Conservation (phyloP, 53 echinoderm and acorn worm genomes). For the Apostichopus leukothele region DNA sequence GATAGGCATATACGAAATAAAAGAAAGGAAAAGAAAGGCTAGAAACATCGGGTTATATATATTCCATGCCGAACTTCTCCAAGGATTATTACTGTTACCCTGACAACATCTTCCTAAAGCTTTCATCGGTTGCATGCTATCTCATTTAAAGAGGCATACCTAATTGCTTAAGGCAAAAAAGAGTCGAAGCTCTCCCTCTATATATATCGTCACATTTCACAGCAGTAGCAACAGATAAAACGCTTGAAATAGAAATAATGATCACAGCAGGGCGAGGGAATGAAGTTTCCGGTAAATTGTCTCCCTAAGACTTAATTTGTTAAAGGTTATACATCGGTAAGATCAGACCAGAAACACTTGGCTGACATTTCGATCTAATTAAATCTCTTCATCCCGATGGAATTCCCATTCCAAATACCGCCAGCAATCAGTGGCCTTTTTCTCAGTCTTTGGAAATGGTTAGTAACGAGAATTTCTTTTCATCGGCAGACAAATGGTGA, state of each 20-base stretch:
- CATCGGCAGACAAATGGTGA: not conserved
- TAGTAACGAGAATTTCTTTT: not conserved
- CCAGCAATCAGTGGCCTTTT: not conserved
- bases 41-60: not conserved
- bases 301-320: not conserved
- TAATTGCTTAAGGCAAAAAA: not conserved
- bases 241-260: not conserved
- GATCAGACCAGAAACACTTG: not conserved
- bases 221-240: not conserved
- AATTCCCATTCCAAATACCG: not conserved
- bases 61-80: not conserved
- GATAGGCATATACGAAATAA: too few relatives aligned
- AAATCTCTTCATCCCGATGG: not conserved
- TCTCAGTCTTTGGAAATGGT: not conserved
- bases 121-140: not conserved
- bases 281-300: not conserved
- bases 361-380: constrained; percentile 16
- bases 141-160: not conserved
- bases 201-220: not conserved
- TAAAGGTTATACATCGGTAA: not conserved
- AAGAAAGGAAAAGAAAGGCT: too few relatives aligned
- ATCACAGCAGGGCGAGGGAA: not conserved
- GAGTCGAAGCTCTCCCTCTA: not conserved
- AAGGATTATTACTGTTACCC: not conserved
- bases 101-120: not conserved